These are phyloP conservation scores for Archips xylosteana DNA, from an alignment of 2,888 invertebrate species.

Conservation along the genomic window DNA sequence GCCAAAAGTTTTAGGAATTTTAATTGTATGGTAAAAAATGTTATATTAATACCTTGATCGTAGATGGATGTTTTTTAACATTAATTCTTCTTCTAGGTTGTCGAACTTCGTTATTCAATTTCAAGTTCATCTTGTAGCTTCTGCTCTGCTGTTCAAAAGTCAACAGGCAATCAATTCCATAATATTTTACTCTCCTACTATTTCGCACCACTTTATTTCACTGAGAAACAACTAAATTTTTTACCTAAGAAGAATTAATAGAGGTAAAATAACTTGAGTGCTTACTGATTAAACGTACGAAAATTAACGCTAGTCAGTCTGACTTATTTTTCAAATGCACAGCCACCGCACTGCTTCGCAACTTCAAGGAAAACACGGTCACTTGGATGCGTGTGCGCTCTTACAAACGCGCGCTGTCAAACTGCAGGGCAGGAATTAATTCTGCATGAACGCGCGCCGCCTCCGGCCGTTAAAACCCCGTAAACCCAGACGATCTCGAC, in stretches of 20 bases:
- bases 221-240: not conserved
- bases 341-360: not conserved
- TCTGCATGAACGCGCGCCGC: conserved; percentile 69
- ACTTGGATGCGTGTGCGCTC: conserved; percentile 56
- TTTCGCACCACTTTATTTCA: not conserved
- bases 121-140: conserved; percentile 72
- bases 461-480: conserved; percentile 70
- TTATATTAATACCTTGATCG: conserved; percentile 69
- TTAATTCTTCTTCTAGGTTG: conserved; percentile 60
- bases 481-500: conserved; percentile 59
- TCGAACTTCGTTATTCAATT: conserved; percentile 74
- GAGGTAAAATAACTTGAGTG: not conserved
- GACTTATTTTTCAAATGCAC: not conserved
- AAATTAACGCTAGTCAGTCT: not conserved
- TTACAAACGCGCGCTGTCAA: conserved; percentile 57
- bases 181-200: not conserved
- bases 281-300: not conserved
- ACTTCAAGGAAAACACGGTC: not conserved
- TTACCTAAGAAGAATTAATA: too few relatives aligned
- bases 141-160: conserved; percentile 50
- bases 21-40: not conserved
- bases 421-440: conserved; percentile 66
- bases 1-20: not conserved
- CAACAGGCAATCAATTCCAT: conserved; percentile 26
- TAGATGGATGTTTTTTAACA: conserved; percentile 58